Base-by-base conservation (phyloP, 2,113 vertebrate genomes). In the Pelecanoides urinatrix region DNA sequence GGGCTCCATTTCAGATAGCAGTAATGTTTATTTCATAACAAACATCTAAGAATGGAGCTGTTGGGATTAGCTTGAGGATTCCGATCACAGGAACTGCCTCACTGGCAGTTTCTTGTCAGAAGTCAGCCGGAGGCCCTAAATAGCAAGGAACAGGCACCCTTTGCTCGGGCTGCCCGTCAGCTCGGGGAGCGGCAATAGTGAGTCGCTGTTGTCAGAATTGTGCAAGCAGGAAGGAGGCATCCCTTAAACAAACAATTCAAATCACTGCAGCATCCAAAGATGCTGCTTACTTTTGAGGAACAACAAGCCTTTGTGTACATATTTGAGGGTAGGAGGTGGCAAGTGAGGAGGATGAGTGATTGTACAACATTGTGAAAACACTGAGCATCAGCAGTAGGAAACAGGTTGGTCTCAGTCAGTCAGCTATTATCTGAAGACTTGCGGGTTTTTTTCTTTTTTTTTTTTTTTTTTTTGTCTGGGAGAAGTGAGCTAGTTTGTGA, bases 391-490 rank as follows among this genome's bases (percentile, higher is more conserved):
- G 53, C 26, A 42, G 34, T 9, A 79, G 26, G 36, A 73, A 63
- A 21, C 4, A 23, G 26, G 36, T 50, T 1, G 2, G 50, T 47
- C 25, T 73, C 34, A 52, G 55, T 18, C 59, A 61, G 27, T 50
- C 52, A 71, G 16, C 25, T 71, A 5, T 55, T 84, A 47, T 18
- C 29, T 55, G 38, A 30, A 80, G 56, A 13, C 14, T 38, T 63
- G 44, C 0, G 2, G 9, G 2, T 2, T 14, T 15, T 14, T 10
- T 17, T 6, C 5, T 17, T 22, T 13, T 25, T 27, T 17, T 2
- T 30, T 19, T 26, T 14, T 16, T 14, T 45, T 26, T 13, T 26
- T 18, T 25, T 2, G 4, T 16, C 6, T 80, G 27, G 30, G 42
- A 42, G 27, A 42, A 75, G 30, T 27, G 26, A 40, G 22, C 3